phyloP scores from a whole-genome alignment of 2,113 vertebrate genomes.

The Saguinus imperator region DNA sequence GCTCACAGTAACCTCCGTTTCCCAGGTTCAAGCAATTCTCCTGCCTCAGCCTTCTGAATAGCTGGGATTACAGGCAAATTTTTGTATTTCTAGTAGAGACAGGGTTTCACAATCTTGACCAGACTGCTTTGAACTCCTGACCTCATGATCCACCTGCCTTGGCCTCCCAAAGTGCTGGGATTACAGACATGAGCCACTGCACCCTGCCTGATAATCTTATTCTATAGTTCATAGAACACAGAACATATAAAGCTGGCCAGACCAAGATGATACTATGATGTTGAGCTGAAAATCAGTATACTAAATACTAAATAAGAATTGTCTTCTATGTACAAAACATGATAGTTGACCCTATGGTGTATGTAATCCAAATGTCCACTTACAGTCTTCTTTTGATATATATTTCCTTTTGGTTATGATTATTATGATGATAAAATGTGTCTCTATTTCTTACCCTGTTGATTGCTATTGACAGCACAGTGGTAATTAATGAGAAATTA shows the following conservation, averaged over 20 bases:
- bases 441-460: neutral
- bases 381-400: neutral
- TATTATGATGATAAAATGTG: neutral
- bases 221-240: neutral
- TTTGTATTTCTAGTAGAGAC: too few relatives aligned
- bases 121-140: too few relatives aligned
- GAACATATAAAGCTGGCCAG: neutral
- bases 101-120: too few relatives aligned
- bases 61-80: too few relatives aligned
- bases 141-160: too few relatives aligned
- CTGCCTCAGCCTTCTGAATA: too few relatives aligned
- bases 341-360: neutral
- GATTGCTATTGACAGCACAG: neutral
- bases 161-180: too few relatives aligned
- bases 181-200: too few relatives aligned
- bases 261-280: neutral
- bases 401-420: neutral
- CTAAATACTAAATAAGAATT: neutral
- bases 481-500: neutral
- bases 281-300: neutral
- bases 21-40: too few relatives aligned
- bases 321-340: neutral
- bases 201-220: neutral
- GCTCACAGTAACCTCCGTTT: too few relatives aligned
- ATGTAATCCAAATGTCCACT: neutral